phyloP scores from a whole-genome alignment of 2,888 invertebrate genomes.

The Sarcophaga variegata region DNA sequence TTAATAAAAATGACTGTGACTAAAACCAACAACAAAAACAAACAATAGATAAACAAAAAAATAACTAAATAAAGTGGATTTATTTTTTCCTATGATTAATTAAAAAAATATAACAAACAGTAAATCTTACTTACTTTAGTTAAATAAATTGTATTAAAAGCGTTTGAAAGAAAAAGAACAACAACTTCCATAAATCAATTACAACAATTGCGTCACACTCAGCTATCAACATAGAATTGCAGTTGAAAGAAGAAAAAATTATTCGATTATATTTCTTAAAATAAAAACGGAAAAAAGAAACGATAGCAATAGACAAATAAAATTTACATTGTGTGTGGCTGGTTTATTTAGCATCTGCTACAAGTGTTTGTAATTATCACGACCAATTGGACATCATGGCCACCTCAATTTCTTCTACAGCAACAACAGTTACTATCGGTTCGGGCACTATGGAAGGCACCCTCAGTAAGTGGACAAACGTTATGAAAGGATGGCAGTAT shows the following conservation, averaged over 20 bases:
- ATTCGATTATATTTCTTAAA: conserved; percentile 51
- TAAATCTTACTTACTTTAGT: not conserved
- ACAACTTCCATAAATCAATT: conserved; percentile 24
- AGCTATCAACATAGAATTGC: conserved; percentile 21
- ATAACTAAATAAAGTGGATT: not conserved
- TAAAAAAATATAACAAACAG: not conserved
- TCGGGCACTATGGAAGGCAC: conserved; percentile 79
- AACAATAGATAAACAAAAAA: not conserved
- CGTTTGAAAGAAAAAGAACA: not conserved
- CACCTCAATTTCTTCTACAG: conserved; percentile 32
- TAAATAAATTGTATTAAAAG: not conserved
- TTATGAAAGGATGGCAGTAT: conserved; percentile 95
- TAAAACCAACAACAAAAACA: not conserved
- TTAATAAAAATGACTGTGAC: conserved; percentile 27
- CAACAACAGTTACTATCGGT: conserved; percentile 31
- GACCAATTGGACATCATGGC: conserved; percentile 39
- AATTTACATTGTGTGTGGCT: conserved; percentile 10
- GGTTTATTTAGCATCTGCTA: not conserved
- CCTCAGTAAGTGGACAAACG: conserved; percentile 82
- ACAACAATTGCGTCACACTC: conserved; percentile 54
- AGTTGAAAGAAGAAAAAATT: conserved; percentile 30
- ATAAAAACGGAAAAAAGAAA: conserved; percentile 16
- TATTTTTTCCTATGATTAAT: not conserved
- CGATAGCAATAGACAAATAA: not conserved
- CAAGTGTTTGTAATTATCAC: conserved; percentile 14